Conservation (phyloP, 1,140 invertebrate species). For the Drosophila takahashii region DNA sequence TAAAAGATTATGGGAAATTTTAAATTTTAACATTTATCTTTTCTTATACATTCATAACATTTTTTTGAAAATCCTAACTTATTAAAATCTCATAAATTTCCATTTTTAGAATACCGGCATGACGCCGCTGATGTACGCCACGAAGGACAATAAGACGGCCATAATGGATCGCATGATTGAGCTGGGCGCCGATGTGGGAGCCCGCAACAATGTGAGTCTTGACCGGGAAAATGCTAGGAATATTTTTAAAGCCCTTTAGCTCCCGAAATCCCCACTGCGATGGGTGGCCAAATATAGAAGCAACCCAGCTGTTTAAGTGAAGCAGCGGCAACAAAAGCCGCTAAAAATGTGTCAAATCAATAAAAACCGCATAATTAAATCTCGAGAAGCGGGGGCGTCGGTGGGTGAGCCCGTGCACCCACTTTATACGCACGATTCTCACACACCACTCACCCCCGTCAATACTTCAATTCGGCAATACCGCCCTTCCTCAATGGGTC, state of each 20-base stretch:
- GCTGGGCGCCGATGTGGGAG: slow-evolving; percentile 95
- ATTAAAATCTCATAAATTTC: neutral
- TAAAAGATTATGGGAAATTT: no score
- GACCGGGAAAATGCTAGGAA: slow-evolving; percentile 12
- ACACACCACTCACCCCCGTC: slow-evolving; percentile 32
- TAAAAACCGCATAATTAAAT: slow-evolving; percentile 83
- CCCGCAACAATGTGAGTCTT: slow-evolving; percentile 93
- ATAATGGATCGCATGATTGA: slow-evolving; percentile 96
- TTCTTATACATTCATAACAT: no score
- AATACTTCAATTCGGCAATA: slow-evolving; percentile 28
- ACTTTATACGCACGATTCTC: slow-evolving; percentile 54
- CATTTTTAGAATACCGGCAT: slow-evolving; percentile 93
- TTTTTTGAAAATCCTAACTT: neutral
- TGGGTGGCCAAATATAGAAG: slow-evolving; percentile 27
- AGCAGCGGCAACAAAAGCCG: slow-evolving; percentile 43
- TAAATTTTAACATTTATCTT: no score
- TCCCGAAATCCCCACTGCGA: slow-evolving; percentile 11
- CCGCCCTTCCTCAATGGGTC: slow-evolving; percentile 51
- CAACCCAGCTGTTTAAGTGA: slow-evolving; percentile 39
- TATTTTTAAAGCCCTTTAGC: slow-evolving; percentile 37
- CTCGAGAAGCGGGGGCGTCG: slow-evolving; percentile 54
- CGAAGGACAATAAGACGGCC: slow-evolving; percentile 96
- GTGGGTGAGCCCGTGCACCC: slow-evolving; percentile 34
- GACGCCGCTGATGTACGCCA: slow-evolving; percentile 97
- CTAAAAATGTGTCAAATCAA: slow-evolving; percentile 84